Base-by-base conservation (phyloP, 2,888 invertebrate genomes). In the Zaprionus lineosus region DNA sequence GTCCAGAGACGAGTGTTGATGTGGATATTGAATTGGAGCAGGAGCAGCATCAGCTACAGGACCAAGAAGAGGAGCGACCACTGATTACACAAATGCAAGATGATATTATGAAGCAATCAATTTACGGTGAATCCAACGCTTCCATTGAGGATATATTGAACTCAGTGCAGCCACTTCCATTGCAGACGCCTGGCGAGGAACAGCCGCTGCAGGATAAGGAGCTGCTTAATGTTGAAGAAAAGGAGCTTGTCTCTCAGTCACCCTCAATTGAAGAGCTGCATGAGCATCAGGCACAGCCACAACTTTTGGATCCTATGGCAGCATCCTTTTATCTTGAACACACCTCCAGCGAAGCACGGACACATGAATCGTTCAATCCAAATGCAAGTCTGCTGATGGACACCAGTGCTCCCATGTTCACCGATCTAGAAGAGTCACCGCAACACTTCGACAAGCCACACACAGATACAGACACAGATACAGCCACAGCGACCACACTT, bases 101-200 rank as follows among this genome's bases (percentile, higher is more conserved):
- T 9, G 84, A 84, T 33, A 73, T 87, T 2, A 87, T 88, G 88
- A 87, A 86, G 19, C 69, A 79, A 15, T 88, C 89, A 1, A 75
- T 88, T 8, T 88, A 89, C 57, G 77, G 78, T 9, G 78, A 84
- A 2, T 29, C 46, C 26, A 65, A 74, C 55, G 75, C 76, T 11
- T 64, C 75, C 4, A 88, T 88, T 24, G 86, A 86, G 41, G 86
- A 90, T 47, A 69, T 89, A 12, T 68, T 90, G 4, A 90, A 90
- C 56, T 86, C 88, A 0, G 89, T 90, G 8, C 90, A 90, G 55
- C 69, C 77, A 1, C 57, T 90, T 24, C 90, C 90, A 4, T 69
- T 55, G 1, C 74, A 68, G 0, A 71, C 74, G 18, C 5, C 47
- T 3, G 47, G 64, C 16, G 72, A 70, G n/a, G 88, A 87, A 21